Evolutionary conservation across 2,113 vertebrate genomes (phyloP).

Genomic region (Aramus guarauna): DNA sequence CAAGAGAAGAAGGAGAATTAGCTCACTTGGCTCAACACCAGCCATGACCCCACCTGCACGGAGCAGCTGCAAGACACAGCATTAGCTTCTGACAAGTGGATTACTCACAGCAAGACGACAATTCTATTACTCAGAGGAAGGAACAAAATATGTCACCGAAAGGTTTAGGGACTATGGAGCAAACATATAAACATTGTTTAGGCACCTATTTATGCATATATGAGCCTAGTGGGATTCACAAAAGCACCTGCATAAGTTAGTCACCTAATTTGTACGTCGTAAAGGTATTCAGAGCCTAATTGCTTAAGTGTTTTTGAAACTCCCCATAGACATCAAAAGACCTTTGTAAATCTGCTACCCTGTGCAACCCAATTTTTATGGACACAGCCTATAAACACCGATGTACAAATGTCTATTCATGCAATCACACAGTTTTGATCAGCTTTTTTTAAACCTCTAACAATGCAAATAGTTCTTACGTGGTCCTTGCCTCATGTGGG

Average conservation of each 20-base stretch:
- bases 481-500: not conserved
- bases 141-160: slow-evolving; percentile 22
- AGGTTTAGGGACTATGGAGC: not conserved
- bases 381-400: not conserved
- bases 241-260: slow-evolving; percentile 38
- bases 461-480: too few relatives aligned
- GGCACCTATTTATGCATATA: slow-evolving; percentile 23
- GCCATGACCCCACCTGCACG: not conserved
- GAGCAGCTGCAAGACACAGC: not conserved
- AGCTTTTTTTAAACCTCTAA: too few relatives aligned
- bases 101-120: slow-evolving; percentile 42
- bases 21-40: not conserved
- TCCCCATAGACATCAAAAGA: not conserved
- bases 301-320: slow-evolving; percentile 35
- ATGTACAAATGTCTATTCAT: not conserved
- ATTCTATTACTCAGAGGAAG: slow-evolving; percentile 48
- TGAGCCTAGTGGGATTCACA: slow-evolving; percentile 39
- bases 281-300: slow-evolving; percentile 41
- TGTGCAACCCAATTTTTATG: not conserved
- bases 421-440: not conserved
- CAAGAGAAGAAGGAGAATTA: not conserved
- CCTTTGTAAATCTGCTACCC: slow-evolving; percentile 41
- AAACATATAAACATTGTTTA: slow-evolving; percentile 41
- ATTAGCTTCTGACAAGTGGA: slow-evolving; percentile 24
- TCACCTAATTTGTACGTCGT: slow-evolving; percentile 36